phyloP scores from a whole-genome alignment of 2,797 vertebrate genomes.

The Crocodylus rhombifer region DNA sequence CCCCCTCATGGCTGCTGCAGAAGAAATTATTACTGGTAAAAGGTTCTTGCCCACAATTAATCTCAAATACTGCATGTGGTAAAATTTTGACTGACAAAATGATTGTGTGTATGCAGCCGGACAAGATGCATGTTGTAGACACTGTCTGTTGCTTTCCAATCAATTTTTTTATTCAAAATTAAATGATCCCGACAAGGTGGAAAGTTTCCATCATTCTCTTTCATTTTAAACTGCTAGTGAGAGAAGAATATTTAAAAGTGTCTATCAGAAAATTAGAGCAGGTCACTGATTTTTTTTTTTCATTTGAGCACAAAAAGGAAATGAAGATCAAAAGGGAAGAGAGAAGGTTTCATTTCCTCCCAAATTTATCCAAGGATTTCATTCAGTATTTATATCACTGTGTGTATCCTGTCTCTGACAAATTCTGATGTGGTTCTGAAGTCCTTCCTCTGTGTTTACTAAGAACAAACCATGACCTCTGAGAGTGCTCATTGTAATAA shows the following conservation, averaged over 20 bases:
- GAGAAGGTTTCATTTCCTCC: neutral
- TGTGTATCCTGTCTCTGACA: neutral
- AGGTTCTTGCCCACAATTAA: conserved; percentile 50
- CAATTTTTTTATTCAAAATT: conserved; percentile 29
- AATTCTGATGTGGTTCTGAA: neutral
- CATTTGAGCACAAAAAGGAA: neutral
- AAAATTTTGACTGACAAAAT: conserved; percentile 53
- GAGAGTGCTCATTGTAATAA: neutral
- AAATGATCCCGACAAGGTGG: neutral
- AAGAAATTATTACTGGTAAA: conserved; percentile 49
- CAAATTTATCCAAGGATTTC: neutral
- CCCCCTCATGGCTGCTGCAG: neutral
- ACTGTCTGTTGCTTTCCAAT: neutral
- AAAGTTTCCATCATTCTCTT: neutral
- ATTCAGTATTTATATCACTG: neutral
- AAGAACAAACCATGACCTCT: neutral
- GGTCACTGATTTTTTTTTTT: neutral
- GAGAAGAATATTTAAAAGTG: neutral
- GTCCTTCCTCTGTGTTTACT: neutral
- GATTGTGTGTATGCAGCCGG: neutral
- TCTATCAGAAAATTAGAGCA: neutral
- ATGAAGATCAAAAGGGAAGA: neutral
- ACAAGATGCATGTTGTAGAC: neutral
- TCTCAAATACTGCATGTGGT: neutral
- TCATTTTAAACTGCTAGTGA: neutral